These are phyloP conservation scores for Thaumetopoea pityocampa DNA, from an alignment of 1,140 invertebrate genomes.

Conservation along the genomic window DNA sequence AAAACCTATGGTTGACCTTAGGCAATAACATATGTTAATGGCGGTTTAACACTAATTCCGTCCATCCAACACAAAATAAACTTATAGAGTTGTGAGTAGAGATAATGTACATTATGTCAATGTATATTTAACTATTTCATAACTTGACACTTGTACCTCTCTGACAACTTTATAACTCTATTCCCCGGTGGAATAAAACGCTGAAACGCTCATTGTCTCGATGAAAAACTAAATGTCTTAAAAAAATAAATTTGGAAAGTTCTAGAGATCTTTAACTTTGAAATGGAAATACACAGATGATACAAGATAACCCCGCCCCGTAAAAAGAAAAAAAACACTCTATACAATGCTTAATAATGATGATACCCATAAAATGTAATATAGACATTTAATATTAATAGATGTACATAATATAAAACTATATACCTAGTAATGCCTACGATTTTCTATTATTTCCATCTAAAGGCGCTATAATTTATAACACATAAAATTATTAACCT, in stretches of 20 bases:
- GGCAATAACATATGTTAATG: constrained; percentile 53
- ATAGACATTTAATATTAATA: constrained; percentile 27
- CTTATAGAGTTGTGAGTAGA: no score
- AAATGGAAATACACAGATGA: constrained; percentile 24
- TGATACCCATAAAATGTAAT: constrained; percentile 26
- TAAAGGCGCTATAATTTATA: constrained; percentile 50
- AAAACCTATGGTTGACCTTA: constrained; percentile 61
- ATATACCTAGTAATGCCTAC: constrained; percentile 56
- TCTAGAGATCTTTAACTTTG: constrained; percentile 47
- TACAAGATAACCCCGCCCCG: constrained; percentile 12
- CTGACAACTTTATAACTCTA: background rate
- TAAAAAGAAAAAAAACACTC: constrained; percentile 22
- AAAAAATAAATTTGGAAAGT: constrained; percentile 42
- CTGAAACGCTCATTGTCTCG: constrained; percentile 23
- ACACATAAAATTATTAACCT: no score
- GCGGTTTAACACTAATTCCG: constrained; percentile 51
- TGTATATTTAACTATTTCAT: constrained; percentile 1
- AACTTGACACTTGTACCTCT: no score
- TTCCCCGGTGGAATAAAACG: background rate
- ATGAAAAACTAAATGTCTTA: constrained; percentile 41
- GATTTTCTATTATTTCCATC: constrained; percentile 56
- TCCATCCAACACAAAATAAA: constrained; percentile 8
- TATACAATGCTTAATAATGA: constrained; percentile 31
- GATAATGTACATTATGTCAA: background rate
- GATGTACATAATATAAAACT: constrained; percentile 37